These are phyloP conservation scores for Bombus terrestris DNA, from an alignment of 1,140 invertebrate species.

Conservation along the genomic window DNA sequence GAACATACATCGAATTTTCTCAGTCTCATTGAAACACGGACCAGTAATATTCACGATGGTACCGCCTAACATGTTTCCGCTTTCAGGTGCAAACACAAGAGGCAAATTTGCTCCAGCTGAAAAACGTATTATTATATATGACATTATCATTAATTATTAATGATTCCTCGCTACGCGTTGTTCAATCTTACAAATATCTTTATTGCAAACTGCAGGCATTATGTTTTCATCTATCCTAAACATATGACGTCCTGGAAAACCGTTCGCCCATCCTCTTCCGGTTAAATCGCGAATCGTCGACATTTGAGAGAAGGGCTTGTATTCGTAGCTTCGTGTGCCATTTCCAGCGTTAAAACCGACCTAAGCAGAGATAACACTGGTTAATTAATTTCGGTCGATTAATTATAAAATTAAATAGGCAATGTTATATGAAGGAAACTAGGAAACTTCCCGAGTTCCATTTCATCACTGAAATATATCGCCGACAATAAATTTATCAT, in stretches of 20 bases:
- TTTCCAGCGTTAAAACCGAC: slow-evolving; percentile 98
- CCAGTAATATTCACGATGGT: slow-evolving; percentile 97
- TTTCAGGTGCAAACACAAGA: slow-evolving; percentile 94
- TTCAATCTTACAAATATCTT: slow-evolving; percentile 88
- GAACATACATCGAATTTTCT: slow-evolving; percentile 91
- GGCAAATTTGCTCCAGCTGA: slow-evolving; percentile 90
- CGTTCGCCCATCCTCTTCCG: slow-evolving; percentile 93
- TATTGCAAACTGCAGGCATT: slow-evolving; percentile 94
- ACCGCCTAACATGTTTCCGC: slow-evolving; percentile 97
- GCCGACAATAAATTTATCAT: too few relatives aligned
- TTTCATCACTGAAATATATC: too few relatives aligned
- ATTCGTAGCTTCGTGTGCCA: slow-evolving; percentile 94
- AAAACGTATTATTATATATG: background rate
- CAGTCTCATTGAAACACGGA: slow-evolving; percentile 91
- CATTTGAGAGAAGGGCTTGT: slow-evolving; percentile 94
- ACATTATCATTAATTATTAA: background rate
- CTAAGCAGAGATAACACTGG: slow-evolving; percentile 77
- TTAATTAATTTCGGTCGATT: too few relatives aligned
- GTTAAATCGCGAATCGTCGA: slow-evolving; percentile 92
- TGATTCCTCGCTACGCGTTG: too few relatives aligned
- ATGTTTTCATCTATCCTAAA: slow-evolving; percentile 98
- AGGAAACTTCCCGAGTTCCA: too few relatives aligned
- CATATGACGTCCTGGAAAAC: slow-evolving; percentile 94
- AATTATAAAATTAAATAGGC: too few relatives aligned
- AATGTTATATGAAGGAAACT: too few relatives aligned